Base-by-base conservation (phyloP, 2,113 vertebrate genomes). In the Dendropsophus ebraccatus region DNA sequence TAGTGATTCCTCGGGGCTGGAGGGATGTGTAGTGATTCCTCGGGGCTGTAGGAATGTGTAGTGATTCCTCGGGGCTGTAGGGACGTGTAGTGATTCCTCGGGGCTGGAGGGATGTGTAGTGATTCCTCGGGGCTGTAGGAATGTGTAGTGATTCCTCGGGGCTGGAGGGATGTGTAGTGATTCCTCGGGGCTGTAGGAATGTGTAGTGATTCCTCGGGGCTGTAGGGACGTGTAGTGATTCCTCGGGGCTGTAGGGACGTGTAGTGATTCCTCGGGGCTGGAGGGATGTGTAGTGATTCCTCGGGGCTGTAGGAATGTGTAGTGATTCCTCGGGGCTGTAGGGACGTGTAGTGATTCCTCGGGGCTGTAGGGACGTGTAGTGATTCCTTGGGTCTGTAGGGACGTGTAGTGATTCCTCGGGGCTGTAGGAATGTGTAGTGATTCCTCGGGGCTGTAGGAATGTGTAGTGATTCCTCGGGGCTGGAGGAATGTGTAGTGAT, bases 61-160 rank as follows among this genome's bases (percentile, higher is more conserved):
- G 37, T 45, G 17, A 45, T 0, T 11, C 4, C n/a, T n/a, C n/a
- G n/a, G n/a, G n/a, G n/a, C 41, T 41, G 41, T 16, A 80, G 81
- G 87, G n/a, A 90, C 91, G 91, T 90, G 88, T 86, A 37, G 86
- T 32, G 11, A 16, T 85, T 88, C 76, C 87, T 91, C 89, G 81
- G 89, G n/a, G 80, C 88, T 81, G 86, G 88, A 81, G 17, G 45
- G 23, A 25, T 74, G 73, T 58, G 21, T 21, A 67, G 37, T 45
- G 17, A 45, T 0, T 11, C 4, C n/a, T n/a, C n/a, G n/a, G n/a
- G n/a, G n/a, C 41, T 41, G 41, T 16, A 80, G 81, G 87, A n/a
- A 90, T 91, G 91, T 90, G 88, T 86, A 37, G 86, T 32, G 11
- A 16, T 85, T 88, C 76, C 87, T 91, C 89, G 81, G 89, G n/a